phyloP scores from a whole-genome alignment of 2,113 vertebrate genomes.

The Periophthalmus modestus region DNA sequence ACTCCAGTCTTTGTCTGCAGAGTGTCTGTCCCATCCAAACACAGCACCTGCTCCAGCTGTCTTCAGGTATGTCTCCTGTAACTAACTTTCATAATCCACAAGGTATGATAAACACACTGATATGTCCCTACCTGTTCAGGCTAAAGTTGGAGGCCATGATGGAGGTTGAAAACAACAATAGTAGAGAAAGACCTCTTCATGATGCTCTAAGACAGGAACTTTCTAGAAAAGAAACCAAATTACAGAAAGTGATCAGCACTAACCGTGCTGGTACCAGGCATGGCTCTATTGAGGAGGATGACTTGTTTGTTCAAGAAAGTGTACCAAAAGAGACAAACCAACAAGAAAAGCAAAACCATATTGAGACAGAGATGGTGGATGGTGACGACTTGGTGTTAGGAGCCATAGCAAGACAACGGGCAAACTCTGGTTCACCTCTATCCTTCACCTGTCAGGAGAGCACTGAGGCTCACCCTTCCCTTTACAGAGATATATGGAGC shows the following conservation, averaged over 20 bases:
- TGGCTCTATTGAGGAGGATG: conserved; percentile 36
- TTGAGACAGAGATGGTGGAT: conserved; percentile 44
- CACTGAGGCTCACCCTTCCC: conserved; percentile 72
- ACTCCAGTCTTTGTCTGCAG: conserved; percentile 75
- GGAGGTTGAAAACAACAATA: conserved; percentile 48
- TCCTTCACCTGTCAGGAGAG: conserved; percentile 65
- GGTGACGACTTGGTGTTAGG: conserved; percentile 51
- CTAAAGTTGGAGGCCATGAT: conserved; percentile 79
- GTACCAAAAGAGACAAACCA: conserved; percentile 11
- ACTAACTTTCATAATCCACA: not conserved
- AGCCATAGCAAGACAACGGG: conserved; percentile 49
- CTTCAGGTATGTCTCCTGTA: conserved; percentile 67
- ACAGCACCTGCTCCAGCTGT: conserved; percentile 71
- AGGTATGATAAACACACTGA: not conserved
- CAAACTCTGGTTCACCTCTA: conserved; percentile 43
- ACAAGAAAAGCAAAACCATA: conserved; percentile 33
- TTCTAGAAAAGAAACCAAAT: conserved; percentile 26
- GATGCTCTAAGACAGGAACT: conserved; percentile 9
- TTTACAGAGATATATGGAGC: conserved; percentile 94
- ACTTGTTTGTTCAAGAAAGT: conserved; percentile 43
- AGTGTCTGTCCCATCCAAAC: conserved; percentile 76
- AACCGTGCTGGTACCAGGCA: not conserved
- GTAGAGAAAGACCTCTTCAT: conserved; percentile 20
- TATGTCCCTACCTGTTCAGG: conserved; percentile 68
- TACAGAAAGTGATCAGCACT: not conserved